Conservation (phyloP, 2,888 invertebrate genomes). For the Agrochola lychnidis region DNA sequence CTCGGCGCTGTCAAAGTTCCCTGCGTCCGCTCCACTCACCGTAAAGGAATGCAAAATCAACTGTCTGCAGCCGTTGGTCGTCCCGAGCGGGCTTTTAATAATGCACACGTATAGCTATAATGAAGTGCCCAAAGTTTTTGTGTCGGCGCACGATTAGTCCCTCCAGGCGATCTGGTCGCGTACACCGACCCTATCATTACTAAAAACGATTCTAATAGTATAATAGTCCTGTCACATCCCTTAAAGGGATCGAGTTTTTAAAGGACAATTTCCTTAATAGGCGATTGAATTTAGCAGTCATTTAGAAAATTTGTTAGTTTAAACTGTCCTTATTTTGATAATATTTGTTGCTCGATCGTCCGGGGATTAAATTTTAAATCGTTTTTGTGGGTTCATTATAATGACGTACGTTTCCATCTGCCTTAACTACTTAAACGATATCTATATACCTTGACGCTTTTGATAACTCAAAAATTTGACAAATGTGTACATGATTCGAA, state of each 20-base stretch:
- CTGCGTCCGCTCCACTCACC: slow-evolving; percentile 71
- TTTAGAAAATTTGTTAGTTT: slow-evolving; percentile 83
- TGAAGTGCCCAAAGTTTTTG: slow-evolving; percentile 87
- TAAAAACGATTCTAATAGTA: slow-evolving; percentile 89
- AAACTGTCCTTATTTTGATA: slow-evolving; percentile 73
- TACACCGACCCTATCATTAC: slow-evolving; percentile 88
- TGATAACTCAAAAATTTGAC: slow-evolving; percentile 42
- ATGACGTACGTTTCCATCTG: slow-evolving; percentile 66
- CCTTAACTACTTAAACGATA: slow-evolving; percentile 18
- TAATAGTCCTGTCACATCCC: slow-evolving; percentile 90
- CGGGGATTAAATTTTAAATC: slow-evolving; percentile 71
- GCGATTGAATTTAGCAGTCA: slow-evolving; percentile 84
- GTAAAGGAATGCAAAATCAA: slow-evolving; percentile 81
- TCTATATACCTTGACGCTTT: slow-evolving; percentile 23
- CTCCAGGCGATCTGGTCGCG: slow-evolving; percentile 85
- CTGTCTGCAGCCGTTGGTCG: slow-evolving; percentile 68
- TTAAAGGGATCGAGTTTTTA: slow-evolving; percentile 82
- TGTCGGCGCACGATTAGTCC: slow-evolving; percentile 82
- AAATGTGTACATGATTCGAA: slow-evolving; percentile 27
- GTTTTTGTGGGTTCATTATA: slow-evolving; percentile 61
- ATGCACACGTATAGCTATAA: slow-evolving; percentile 77
- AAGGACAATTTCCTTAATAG: slow-evolving; percentile 88
- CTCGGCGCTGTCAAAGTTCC: slow-evolving; percentile 63
- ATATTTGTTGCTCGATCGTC: slow-evolving; percentile 69
- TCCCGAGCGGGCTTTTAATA: slow-evolving; percentile 68